phyloP scores from a whole-genome alignment of 2,797 vertebrate genomes.

The Amblyopsis hoosieri region DNA sequence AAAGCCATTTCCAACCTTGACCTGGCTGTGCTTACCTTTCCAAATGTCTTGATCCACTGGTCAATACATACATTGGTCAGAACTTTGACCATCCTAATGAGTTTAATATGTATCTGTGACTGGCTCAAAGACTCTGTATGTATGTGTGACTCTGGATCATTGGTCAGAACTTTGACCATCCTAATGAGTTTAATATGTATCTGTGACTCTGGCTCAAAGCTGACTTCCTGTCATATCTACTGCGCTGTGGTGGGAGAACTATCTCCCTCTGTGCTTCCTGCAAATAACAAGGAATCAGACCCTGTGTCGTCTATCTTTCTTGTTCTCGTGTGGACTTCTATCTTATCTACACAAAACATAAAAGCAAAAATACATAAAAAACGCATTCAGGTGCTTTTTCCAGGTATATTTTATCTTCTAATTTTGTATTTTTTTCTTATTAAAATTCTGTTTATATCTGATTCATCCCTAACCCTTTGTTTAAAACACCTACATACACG shows the following conservation, averaged over 20 bases:
- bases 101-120: background rate
- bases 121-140: background rate
- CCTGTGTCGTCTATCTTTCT: too few relatives aligned
- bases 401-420: background rate
- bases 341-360: too few relatives aligned
- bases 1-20: too few relatives aligned
- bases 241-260: too few relatives aligned
- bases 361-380: too few relatives aligned
- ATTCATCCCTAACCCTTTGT: background rate
- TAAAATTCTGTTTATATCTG: background rate
- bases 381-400: too few relatives aligned
- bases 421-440: slow-evolving; percentile 3
- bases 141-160: too few relatives aligned
- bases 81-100: background rate
- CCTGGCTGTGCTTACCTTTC: background rate
- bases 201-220: too few relatives aligned
- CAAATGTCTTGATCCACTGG: background rate
- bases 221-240: too few relatives aligned
- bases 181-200: background rate
- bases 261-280: background rate
- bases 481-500: slow-evolving; percentile 1
- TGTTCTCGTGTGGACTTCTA: too few relatives aligned
- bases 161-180: background rate
- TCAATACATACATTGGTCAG: background rate
- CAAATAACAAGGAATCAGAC: too few relatives aligned